Percentiles rank a stretch among this genome's conserved stretches.
Evolutionary conservation across 1,140 invertebrate genomes (phyloP).

Genomic region (Amphibalanus amphitrite): DNA sequence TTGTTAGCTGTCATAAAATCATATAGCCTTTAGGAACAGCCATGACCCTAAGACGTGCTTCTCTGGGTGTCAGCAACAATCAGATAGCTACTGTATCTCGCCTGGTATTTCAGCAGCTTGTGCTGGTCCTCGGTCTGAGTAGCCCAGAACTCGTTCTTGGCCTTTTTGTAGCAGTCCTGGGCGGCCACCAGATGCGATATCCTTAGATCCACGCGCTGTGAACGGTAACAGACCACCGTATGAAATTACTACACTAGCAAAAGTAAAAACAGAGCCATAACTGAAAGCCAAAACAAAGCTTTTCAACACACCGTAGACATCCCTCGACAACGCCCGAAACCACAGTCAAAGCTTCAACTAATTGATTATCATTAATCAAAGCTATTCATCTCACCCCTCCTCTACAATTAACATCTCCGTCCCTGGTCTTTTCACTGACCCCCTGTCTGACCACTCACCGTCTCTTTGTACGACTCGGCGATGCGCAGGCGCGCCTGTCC

Average conservation of each 20-base stretch:
- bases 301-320: no score
- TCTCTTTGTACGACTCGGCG: not conserved
- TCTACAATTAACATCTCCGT: no score
- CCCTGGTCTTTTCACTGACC: no score
- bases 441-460: not conserved
- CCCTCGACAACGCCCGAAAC: no score
- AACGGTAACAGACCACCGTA: not conserved
- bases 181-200: not conserved
- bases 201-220: not conserved
- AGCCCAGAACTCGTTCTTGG: not conserved
- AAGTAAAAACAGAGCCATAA: no score
- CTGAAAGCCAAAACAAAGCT: no score
- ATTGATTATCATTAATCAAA: no score
- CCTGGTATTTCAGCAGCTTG: not conserved
- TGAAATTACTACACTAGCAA: not conserved
- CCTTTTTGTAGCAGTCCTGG: constrained; percentile 2
- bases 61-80: no score
- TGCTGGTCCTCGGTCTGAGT: not conserved
- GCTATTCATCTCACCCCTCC: no score
- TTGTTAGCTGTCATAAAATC: not conserved
- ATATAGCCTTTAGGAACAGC: no score
- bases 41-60: no score
- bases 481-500: not conserved
- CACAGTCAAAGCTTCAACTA: no score
- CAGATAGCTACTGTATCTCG: not conserved